phyloP scores from a whole-genome alignment of 2,888 invertebrate species.

The Chalcis sispes region DNA sequence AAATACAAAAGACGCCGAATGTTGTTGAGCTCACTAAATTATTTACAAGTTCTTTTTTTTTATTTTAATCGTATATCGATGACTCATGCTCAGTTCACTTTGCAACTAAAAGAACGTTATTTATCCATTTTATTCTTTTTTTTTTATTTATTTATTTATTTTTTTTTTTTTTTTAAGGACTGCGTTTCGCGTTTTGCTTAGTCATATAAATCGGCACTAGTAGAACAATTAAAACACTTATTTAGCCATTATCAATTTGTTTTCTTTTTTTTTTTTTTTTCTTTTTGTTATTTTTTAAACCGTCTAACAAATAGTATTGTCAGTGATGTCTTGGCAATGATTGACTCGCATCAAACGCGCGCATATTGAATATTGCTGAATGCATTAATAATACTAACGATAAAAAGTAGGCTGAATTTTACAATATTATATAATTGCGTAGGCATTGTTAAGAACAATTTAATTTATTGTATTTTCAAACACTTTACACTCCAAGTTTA shows the following conservation, averaged over 20 bases:
- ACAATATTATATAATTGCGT: too few species aligned
- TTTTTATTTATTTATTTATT: constrained; percentile 7
- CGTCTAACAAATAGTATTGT: constrained; percentile 35
- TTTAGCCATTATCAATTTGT: too few species aligned
- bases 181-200: too few species aligned
- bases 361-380: constrained; percentile 28
- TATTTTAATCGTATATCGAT: not conserved
- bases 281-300: not conserved
- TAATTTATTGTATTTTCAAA: too few species aligned
- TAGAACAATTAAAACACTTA: not conserved
- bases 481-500: too few species aligned
- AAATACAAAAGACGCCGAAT: constrained; percentile 35
- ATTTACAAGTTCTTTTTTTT: constrained; percentile 39
- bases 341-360: constrained; percentile 26
- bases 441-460: too few species aligned
- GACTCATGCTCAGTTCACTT: not conserved
- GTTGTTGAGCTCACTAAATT: constrained; percentile 21
- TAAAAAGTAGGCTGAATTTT: not conserved
- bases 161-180: not conserved
- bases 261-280: not conserved
- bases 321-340: constrained; percentile 44
- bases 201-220: not conserved
- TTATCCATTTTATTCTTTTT: not conserved
- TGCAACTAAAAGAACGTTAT: not conserved
- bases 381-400: not conserved